Evolutionary conservation across 2,888 invertebrate species (phyloP), one percentile per base, ranked within the genome.

Genomic region (Perdita meconis): DNA sequence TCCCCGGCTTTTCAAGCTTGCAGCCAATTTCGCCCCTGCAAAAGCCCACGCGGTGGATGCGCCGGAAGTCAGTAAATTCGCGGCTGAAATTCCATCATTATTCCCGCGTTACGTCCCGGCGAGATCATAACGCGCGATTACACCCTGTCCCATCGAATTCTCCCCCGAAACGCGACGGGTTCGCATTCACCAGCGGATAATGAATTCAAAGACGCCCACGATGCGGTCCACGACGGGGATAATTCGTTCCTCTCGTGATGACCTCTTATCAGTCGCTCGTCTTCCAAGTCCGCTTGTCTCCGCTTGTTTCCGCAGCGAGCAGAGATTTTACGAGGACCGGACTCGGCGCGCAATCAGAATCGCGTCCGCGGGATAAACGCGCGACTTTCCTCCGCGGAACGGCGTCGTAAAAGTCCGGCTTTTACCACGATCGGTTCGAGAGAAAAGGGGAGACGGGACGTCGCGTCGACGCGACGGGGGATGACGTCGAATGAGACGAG

Each of bases 81-180:
- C 30, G 30, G 3, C 22, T 40, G 22, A 61, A 60, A 63, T 51
- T 44, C 63, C 50, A 24, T 38, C 63, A 63, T 63, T 63, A 63
- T 51, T 50, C 38, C 36, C 36, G n/a, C 50, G 63, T 63, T 51
- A 63, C 63, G 63, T 63, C 22, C 51, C 63, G 38, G 63, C 63
- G 63, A 22, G 36, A 12, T 51, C 47, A 34, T 63, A 63, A 63
- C 63, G 50, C 50, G 50, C 63, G 63, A 63, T 63, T 63, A 51
- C 63, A 63, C 51, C 50, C 38, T 38, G 51, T 38, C 16, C 42
- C n/a, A 2, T 26, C 26, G 26, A 42, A n/a, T n/a, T n/a, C 40
- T 16, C 24, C 42, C 40, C 19, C 26, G 13, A 16, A 22, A 51
- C 50, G 40, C 40, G 59, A 22, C 42, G 40, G 42, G 24, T 26